phyloP scores from a whole-genome alignment of 2,888 invertebrate species.

The Agonopterix arenella region DNA sequence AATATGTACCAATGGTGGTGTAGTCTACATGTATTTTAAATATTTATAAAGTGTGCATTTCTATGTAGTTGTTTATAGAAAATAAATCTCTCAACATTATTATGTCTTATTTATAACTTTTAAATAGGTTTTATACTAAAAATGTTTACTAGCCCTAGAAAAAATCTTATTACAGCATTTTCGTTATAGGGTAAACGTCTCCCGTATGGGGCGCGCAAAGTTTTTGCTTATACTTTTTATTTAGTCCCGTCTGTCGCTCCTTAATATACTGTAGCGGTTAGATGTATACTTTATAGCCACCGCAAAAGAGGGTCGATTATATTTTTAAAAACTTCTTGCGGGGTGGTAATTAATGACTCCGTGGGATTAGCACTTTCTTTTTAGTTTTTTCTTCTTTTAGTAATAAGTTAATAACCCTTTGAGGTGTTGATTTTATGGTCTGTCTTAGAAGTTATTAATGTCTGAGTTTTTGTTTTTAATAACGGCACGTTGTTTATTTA shows the following conservation, averaged over 20 bases:
- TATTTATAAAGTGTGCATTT: too few species aligned
- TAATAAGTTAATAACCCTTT: constrained; percentile 24
- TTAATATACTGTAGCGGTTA: constrained; percentile 29
- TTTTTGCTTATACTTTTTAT: constrained; percentile 28
- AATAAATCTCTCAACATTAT: too few species aligned
- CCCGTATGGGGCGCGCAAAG: constrained; percentile 1
- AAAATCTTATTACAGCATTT: too few species aligned
- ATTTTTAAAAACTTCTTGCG: constrained; percentile 32
- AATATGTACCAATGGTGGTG: too few species aligned
- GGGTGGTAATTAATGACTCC: constrained; percentile 37
- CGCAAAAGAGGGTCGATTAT: constrained; percentile 28
- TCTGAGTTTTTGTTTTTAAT: too few species aligned
- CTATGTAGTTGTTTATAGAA: too few species aligned
- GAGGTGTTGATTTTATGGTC: constrained; percentile 18
- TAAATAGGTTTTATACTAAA: too few species aligned
- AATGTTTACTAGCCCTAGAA: too few species aligned
- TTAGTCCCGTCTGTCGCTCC: constrained; percentile 20
- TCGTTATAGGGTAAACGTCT: background rate
- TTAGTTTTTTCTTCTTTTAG: constrained; percentile 23
- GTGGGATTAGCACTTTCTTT: constrained; percentile 48
- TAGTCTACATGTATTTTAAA: too few species aligned
- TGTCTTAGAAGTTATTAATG: background rate
- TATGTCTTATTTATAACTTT: too few species aligned
- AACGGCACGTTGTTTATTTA: too few species aligned
- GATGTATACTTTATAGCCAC: constrained; percentile 31